A percentile compares a stretch with the other conserved stretches of the same genome.
These are phyloP conservation scores for Diadumene lineata DNA, from an alignment of 92 coral and sea anemone species.

Conservation along the genomic window DNA sequence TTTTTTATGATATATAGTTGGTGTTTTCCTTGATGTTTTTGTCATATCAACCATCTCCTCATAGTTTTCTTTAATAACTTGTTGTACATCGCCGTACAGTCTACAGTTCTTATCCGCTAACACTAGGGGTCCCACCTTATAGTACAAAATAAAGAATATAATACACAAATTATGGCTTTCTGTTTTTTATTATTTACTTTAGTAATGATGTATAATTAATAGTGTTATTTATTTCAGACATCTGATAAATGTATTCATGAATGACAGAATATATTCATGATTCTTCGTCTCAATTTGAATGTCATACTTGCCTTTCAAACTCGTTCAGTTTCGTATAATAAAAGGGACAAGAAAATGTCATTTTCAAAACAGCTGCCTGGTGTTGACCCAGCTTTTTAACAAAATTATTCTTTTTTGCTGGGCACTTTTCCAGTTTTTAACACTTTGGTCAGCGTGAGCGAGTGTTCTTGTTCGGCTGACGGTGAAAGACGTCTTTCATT, in stretches of 20 bases:
- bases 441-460: no score
- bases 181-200: constrained; percentile 5
- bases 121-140: neutral
- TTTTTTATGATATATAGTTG: no score
- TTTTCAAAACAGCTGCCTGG: neutral
- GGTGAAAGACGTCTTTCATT: no score
- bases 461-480: no score
- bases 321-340: neutral
- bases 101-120: neutral
- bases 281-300: no score
- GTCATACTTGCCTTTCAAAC: neutral
- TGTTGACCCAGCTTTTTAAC: neutral
- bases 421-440: neutral
- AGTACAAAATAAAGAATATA: neutral
- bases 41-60: no score
- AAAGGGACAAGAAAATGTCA: neutral
- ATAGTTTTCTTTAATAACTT: neutral
- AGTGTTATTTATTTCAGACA: neutral
- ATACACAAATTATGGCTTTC: neutral
- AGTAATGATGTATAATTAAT: neutral
- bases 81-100: neutral
- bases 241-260: neutral
- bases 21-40: no score
- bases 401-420: neutral
- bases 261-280: neutral